Percentiles rank a stretch among this genome's conserved stretches.
phyloP scores from a whole-genome alignment of 2,113 vertebrate genomes.

The Pseudolaguvia tuberculata region DNA sequence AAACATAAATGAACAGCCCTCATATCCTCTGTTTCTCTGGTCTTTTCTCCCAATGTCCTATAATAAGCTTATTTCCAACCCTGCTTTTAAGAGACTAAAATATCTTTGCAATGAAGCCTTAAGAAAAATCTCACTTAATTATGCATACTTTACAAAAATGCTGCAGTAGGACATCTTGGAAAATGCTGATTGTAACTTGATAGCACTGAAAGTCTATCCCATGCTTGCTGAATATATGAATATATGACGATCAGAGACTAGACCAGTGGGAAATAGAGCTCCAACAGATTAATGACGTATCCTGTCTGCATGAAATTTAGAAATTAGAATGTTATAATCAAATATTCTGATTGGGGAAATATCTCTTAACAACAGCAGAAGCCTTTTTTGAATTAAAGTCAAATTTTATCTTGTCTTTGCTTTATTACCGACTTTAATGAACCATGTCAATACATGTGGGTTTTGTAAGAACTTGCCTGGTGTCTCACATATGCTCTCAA shows the following conservation, averaged over 20 bases:
- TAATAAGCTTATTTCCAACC: neutral
- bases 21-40: neutral
- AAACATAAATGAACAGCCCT: neutral
- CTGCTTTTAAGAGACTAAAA: neutral
- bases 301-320: no score
- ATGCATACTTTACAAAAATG: no score
- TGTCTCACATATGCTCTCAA: conserved; percentile 37
- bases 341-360: no score
- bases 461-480: conserved; percentile 5
- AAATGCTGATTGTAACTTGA: no score
- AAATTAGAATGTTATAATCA: no score
- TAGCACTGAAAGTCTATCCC: no score
- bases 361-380: no score
- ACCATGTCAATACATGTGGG: neutral
- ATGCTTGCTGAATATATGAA: no score
- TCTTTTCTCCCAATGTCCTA: neutral
- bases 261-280: no score
- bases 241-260: no score
- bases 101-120: neutral
- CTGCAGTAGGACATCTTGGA: no score
- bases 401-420: neutral
- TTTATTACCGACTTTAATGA: neutral
- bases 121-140: neutral
- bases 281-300: no score
- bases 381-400: neutral